phyloP scores from a whole-genome alignment of 2,888 invertebrate species.

The Lycia hirtaria region DNA sequence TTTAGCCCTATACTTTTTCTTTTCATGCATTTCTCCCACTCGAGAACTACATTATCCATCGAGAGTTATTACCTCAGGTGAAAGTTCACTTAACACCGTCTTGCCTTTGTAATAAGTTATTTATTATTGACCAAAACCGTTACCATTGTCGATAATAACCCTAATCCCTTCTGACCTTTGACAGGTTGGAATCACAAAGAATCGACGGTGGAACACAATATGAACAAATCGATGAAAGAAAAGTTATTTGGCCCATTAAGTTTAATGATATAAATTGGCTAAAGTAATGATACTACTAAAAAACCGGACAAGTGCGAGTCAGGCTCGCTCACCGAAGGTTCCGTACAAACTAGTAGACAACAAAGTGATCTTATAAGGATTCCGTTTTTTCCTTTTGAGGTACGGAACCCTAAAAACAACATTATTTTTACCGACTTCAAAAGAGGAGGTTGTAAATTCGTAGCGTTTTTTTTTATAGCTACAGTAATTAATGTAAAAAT shows the following conservation, averaged over 20 bases:
- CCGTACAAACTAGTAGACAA: too few species aligned
- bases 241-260: neutral
- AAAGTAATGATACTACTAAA: too few species aligned
- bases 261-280: neutral
- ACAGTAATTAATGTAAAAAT: too few species aligned
- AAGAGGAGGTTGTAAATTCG: too few species aligned
- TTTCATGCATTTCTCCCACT: conserved; percentile 33
- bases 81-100: conserved; percentile 55
- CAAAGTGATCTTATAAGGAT: too few species aligned
- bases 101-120: conserved; percentile 51
- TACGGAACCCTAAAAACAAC: too few species aligned
- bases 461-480: too few species aligned
- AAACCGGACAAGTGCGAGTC: too few species aligned
- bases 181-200: conserved; percentile 49
- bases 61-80: conserved; percentile 51
- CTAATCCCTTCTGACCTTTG: conserved; percentile 62
- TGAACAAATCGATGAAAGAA: neutral
- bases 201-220: conserved; percentile 26
- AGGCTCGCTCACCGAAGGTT: too few species aligned
- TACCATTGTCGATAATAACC: conserved; percentile 57
- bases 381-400: too few species aligned
- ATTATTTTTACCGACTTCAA: too few species aligned
- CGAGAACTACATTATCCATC: conserved; percentile 39
- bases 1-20: neutral
- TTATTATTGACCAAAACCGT: conserved; percentile 56